Percentiles rank a stretch among this genome's conserved stretches.
These are phyloP conservation scores for Nowickia ferox DNA, from an alignment of 2,888 invertebrate genomes.

Conservation along the genomic window DNA sequence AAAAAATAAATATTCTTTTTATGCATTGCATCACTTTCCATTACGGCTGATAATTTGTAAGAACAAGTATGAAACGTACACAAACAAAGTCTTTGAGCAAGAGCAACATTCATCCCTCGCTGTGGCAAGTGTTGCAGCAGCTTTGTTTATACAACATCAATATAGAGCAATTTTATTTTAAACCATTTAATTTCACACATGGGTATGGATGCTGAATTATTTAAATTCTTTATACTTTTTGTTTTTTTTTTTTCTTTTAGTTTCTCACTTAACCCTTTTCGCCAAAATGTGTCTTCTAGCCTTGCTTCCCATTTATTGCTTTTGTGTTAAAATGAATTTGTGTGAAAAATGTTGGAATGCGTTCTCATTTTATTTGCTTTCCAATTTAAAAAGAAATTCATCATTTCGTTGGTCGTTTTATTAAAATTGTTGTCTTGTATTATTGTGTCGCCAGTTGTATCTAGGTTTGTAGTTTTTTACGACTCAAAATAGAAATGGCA, in stretches of 20 bases:
- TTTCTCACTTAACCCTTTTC: constrained; percentile 54
- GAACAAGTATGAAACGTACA: constrained; percentile 37
- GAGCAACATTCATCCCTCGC: constrained; percentile 2
- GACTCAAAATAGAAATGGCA: constrained; percentile 26
- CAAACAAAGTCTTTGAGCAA: not conserved
- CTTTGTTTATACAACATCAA: constrained; percentile 1
- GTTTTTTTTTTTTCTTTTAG: too few relatives aligned
- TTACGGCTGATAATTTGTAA: constrained; percentile 64
- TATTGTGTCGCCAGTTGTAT: constrained; percentile 27
- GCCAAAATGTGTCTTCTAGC: not conserved
- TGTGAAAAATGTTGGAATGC: constrained; percentile 29
- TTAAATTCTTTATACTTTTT: constrained; percentile 56
- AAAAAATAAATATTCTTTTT: constrained; percentile 62
- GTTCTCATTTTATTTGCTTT: constrained; percentile 49
- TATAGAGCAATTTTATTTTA: not conserved
- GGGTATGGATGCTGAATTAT: constrained; percentile 58
- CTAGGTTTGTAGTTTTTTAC: not conserved
- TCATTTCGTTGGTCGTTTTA: constrained; percentile 51
- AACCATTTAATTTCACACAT: constrained; percentile 50
- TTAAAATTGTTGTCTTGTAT: not conserved
- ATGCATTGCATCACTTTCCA: constrained; percentile 69
- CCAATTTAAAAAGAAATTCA: constrained; percentile 62
- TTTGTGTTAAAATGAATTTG: not conserved
- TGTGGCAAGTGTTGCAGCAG: not conserved
- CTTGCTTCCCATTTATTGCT: not conserved